A percentile compares a stretch with the other conserved stretches of the same genome.
Conservation (phyloP, 1,140 invertebrate species). For the Eurytemora carolleeae region DNA sequence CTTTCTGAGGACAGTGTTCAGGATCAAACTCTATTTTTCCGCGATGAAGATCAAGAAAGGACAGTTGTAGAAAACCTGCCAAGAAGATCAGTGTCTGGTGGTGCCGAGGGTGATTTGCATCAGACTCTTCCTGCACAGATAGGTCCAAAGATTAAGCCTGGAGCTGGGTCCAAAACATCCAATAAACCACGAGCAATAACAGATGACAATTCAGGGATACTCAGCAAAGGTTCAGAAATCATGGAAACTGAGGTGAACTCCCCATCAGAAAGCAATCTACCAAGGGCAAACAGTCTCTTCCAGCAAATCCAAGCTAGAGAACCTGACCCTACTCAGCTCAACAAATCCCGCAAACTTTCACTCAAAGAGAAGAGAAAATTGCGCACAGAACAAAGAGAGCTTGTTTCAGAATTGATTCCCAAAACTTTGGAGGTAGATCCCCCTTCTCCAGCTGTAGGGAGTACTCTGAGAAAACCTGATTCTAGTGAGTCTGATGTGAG, state of each 20-base stretch:
- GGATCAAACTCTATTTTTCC: not conserved
- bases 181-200: too few species aligned
- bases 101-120: too few species aligned
- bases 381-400: not conserved
- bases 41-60: not conserved
- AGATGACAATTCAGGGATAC: too few species aligned
- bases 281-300: not conserved
- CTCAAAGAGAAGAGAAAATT: conserved; percentile 15
- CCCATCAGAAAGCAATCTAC: not conserved
- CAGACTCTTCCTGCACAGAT: too few species aligned
- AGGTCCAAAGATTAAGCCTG: too few species aligned
- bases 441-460: too few species aligned
- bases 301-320: not conserved
- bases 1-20: not conserved
- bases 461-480: not conserved
- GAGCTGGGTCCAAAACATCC: too few species aligned
- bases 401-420: too few species aligned
- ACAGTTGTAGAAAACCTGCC: not conserved
- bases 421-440: too few species aligned
- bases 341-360: conserved; percentile 8
- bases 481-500: conserved; percentile 13
- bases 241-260: not conserved
- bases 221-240: too few species aligned
- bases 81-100: too few species aligned
- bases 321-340: not conserved